phyloP scores from a whole-genome alignment of 2,113 vertebrate genomes.

The Esox niger region DNA sequence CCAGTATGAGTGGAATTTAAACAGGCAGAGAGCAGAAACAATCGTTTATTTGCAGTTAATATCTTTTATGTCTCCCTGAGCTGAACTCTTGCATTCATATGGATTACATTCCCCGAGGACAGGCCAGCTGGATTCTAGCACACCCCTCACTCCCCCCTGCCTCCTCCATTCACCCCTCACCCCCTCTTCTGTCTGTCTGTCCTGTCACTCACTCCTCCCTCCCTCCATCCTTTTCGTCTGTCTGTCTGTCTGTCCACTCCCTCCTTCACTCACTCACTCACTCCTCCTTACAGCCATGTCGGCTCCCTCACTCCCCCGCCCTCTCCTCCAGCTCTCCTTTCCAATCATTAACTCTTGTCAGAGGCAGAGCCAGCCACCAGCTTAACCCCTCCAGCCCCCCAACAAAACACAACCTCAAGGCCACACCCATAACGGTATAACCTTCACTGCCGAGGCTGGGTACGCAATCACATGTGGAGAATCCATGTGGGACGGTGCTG shows the following conservation, averaged over 20 bases:
- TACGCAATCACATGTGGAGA: background rate
- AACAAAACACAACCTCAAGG: background rate
- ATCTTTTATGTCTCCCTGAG: constrained; percentile 40
- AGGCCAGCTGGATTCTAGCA: constrained; percentile 44
- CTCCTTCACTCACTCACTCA: constrained; percentile 17
- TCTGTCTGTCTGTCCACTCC: background rate
- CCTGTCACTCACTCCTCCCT: background rate
- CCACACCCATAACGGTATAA: constrained; percentile 3
- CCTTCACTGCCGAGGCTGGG: background rate
- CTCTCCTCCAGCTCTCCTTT: constrained; percentile 8
- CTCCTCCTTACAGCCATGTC: constrained; percentile 6
- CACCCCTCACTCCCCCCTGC: background rate
- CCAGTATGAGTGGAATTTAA: constrained; percentile 60
- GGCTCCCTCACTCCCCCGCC: background rate
- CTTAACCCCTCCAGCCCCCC: constrained; percentile 33
- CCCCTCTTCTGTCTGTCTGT: constrained; percentile 1
- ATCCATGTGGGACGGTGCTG: constrained; percentile 6
- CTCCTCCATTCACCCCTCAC: constrained; percentile 16
- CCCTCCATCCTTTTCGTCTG: background rate
- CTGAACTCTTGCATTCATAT: constrained; percentile 53
- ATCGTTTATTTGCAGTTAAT: constrained; percentile 43
- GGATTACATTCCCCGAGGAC: constrained; percentile 52
- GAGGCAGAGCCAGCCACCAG: background rate
- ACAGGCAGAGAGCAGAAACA: constrained; percentile 47
- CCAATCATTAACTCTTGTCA: constrained; percentile 53